Conservation (phyloP, 2,797 vertebrate genomes). For the Triplophysa yarkandensis region DNA sequence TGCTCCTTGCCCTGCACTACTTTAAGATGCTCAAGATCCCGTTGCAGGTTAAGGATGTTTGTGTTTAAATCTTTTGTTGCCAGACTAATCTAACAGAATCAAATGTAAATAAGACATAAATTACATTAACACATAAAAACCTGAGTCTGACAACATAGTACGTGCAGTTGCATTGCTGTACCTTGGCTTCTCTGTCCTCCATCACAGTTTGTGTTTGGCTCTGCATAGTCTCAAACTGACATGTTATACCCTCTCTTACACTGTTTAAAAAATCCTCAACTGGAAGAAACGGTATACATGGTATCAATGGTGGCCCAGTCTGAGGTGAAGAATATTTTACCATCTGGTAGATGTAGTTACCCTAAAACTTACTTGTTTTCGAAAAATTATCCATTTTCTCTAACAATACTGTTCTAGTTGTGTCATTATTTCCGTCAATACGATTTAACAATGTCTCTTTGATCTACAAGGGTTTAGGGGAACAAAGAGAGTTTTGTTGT, state of each 20-base stretch:
- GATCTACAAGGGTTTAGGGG: slow-evolving; percentile 65
- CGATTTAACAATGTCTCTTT: slow-evolving; percentile 63
- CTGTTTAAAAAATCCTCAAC: slow-evolving; percentile 67
- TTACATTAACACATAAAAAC: background rate
- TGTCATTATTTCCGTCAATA: slow-evolving; percentile 66
- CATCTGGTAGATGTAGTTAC: slow-evolving; percentile 23
- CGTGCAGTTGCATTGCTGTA: slow-evolving; percentile 50
- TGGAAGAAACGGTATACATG: slow-evolving; percentile 47
- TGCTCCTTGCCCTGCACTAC: slow-evolving; percentile 66
- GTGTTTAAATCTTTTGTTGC: slow-evolving; percentile 62
- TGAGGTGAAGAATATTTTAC: background rate
- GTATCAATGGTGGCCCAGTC: background rate
- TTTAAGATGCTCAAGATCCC: slow-evolving; percentile 64
- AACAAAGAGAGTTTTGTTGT: slow-evolving; percentile 4
- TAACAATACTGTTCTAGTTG: slow-evolving; percentile 63
- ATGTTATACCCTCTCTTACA: slow-evolving; percentile 65
- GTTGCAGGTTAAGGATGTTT: slow-evolving; percentile 65
- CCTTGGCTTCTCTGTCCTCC: slow-evolving; percentile 70
- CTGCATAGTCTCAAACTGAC: slow-evolving; percentile 68
- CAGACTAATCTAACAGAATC: slow-evolving; percentile 58
- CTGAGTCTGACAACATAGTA: background rate
- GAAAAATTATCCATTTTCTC: slow-evolving; percentile 67
- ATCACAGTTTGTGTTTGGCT: slow-evolving; percentile 64
- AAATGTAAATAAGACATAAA: slow-evolving; percentile 27
- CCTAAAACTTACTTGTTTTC: slow-evolving; percentile 70